Evolutionary conservation across 2,113 vertebrate genomes (phyloP).

Genomic region (Pithys albifrons): DNA sequence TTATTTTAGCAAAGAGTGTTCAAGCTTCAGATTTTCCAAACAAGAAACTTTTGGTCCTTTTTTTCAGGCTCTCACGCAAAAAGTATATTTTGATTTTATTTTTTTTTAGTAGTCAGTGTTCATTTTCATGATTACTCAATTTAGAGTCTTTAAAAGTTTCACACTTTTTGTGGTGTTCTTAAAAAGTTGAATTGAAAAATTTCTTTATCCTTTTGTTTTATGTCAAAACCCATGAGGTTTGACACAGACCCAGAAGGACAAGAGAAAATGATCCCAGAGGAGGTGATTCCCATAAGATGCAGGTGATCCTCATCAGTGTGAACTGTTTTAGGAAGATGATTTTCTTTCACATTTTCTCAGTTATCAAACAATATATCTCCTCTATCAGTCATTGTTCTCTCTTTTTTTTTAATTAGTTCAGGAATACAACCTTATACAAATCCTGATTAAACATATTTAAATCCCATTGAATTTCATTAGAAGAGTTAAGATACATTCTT

Average conservation of each 20-base stretch:
- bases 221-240: not conserved
- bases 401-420: not conserved
- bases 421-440: not conserved
- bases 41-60: not conserved
- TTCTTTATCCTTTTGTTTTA: not conserved
- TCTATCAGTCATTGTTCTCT: not conserved
- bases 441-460: not conserved
- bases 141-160: not conserved
- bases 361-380: not conserved
- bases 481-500: not conserved
- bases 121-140: not conserved
- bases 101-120: not conserved
- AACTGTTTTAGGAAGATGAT: not conserved
- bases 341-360: not conserved
- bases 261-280: not conserved
- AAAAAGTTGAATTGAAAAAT: not conserved
- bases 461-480: not conserved
- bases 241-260: not conserved
- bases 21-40: not conserved
- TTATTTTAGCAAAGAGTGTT: not conserved
- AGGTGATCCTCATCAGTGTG: not conserved
- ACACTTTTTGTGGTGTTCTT: not conserved
- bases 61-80: not conserved
- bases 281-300: not conserved
- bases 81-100: not conserved